Evolutionary conservation across 2,113 vertebrate species (phyloP).

Genomic region (Rhinogobius similis): DNA sequence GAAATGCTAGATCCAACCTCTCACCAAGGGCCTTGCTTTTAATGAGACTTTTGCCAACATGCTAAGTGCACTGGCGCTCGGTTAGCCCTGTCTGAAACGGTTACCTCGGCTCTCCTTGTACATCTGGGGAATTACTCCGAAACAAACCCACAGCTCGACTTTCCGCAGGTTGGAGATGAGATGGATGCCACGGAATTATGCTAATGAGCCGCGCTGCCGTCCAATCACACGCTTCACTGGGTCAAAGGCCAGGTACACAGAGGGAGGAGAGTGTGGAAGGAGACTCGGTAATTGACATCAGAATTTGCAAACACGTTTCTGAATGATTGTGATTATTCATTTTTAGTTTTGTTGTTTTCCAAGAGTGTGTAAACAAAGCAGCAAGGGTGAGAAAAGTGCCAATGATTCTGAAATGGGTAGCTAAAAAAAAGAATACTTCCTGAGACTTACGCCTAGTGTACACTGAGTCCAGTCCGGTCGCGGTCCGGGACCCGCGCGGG

Average conservation of each 20-base stretch:
- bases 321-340: background rate
- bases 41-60: conserved; percentile 41
- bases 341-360: background rate
- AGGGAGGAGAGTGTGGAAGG: background rate
- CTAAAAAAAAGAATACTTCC: background rate
- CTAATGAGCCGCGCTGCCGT: conserved; percentile 41
- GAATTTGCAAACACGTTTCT: conserved; percentile 1
- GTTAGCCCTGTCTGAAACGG: conserved; percentile 14
- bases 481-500: no score
- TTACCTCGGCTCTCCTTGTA: conserved; percentile 9
- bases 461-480: no score
- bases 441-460: no score
- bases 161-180: conserved; percentile 38
- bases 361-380: background rate
- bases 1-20: conserved; percentile 2
- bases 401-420: background rate
- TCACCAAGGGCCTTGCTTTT: conserved; percentile 3
- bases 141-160: conserved; percentile 12
- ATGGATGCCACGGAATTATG: conserved; percentile 41
- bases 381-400: background rate
- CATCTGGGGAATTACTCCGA: background rate
- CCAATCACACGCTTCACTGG: conserved; percentile 48
- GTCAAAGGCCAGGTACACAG: conserved; percentile 27
- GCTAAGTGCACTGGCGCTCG: conserved; percentile 12
- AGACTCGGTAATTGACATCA: background rate